Evolutionary conservation across 2,797 vertebrate species (phyloP), one percentile per base, ranked within the genome.

Genomic region (Liparis tanakae): DNA sequence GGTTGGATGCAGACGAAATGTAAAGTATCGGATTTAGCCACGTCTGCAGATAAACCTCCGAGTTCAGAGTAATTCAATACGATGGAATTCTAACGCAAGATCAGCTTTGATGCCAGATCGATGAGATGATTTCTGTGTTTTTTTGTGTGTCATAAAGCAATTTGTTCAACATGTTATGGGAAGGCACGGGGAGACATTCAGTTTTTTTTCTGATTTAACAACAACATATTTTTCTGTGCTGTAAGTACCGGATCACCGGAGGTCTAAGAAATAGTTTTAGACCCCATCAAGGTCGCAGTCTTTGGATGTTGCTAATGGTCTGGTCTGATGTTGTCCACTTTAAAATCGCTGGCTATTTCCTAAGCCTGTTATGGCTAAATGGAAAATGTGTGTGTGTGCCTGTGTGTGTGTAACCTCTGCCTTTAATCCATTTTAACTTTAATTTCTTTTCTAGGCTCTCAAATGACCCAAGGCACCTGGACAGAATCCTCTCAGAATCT

Each of bases 291-390:
- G 88, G 91, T 90, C 66, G 14, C 60, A 58, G 54, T 80, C 83
- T 86, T 65, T 76, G 68, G 78, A 74, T 80, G 79, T 82, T 72
- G 74, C 85, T 87, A 87, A 88, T 88, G 80, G 85, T 86, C 72
- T 53, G 70, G 74, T 59, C 76, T 83, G 85, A 87, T 83, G 86
- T 67, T 73, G 81, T 76, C 84, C 58, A 81, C 79, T 77, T 87
- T 80, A 84, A 87, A 30, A 88, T 87, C 20, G 37, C 84, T 46
- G 72, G 72, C 87, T 83, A 84, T 80, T 86, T 83, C 82, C 74
- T 90, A 93, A 91, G 90, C 87, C 87, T 92, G 90, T 93, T 92
- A 92, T 72, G 70, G 81, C 76, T 82, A 87, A 90, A 90, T 90
- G 83, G 84, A 89, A 90, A 88, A 25, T 63, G 53, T 60, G 66